Evolutionary conservation across 1,140 invertebrate species (phyloP).

Genomic region (Zophobas morio): DNA sequence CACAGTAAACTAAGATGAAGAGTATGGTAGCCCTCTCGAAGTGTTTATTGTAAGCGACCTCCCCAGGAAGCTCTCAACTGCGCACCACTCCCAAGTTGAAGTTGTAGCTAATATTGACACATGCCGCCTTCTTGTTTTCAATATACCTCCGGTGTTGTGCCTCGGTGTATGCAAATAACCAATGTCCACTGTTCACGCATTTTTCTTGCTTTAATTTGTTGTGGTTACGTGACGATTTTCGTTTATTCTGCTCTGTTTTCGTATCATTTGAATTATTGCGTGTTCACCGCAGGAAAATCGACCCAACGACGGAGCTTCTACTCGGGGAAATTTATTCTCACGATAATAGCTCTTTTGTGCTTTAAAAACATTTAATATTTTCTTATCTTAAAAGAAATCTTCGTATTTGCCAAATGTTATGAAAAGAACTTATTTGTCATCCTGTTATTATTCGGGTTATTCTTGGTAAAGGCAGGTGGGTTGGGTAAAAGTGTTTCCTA

Average conservation of each 20-base stretch:
- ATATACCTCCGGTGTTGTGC: conserved; percentile 44
- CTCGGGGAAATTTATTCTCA: conserved; percentile 32
- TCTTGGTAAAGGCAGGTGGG: conserved; percentile 34
- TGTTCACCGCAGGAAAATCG: conserved; percentile 19
- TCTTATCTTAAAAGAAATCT: conserved; percentile 42
- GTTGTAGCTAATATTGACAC: conserved; percentile 55
- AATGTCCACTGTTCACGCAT: conserved; percentile 31
- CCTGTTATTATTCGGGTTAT: conserved; percentile 39
- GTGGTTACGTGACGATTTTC: conserved; percentile 34
- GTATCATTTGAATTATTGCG: conserved; percentile 14
- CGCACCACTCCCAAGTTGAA: conserved; percentile 55
- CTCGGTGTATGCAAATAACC: conserved; percentile 28
- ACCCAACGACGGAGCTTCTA: neutral
- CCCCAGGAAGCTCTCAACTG: conserved; percentile 48
- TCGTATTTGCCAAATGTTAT: conserved; percentile 46
- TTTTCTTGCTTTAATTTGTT: conserved; percentile 37
- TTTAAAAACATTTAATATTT: conserved; percentile 39
- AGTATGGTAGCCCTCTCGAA: conserved; percentile 53
- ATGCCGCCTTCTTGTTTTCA: conserved; percentile 47
- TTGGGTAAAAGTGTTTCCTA: conserved; percentile 34
- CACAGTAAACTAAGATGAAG: conserved; percentile 49
- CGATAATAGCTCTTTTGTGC: conserved; percentile 38
- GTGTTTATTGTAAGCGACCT: conserved; percentile 56
- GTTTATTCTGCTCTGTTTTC: conserved; percentile 17
- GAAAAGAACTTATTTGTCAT: conserved; percentile 49